These are phyloP conservation scores for Poecilia velifera DNA, from an alignment of 2,797 vertebrate genomes.

Conservation along the genomic window DNA sequence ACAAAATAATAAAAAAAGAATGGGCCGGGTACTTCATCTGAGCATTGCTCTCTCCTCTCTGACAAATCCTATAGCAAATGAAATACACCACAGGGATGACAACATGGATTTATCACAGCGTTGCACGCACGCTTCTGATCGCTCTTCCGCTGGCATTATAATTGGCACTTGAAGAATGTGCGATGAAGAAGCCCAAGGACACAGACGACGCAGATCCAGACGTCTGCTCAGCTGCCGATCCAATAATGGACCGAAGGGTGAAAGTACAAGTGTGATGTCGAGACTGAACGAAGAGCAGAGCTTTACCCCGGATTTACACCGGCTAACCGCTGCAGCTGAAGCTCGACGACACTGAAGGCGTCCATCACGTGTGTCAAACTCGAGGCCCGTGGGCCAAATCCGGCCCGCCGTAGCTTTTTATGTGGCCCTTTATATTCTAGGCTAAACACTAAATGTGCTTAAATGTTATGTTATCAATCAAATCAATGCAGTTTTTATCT, in stretches of 20 bases:
- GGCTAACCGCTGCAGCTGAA: conserved; percentile 35
- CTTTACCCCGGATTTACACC: conserved; percentile 65
- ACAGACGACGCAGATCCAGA: conserved; percentile 31
- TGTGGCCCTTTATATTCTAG: too few relatives aligned
- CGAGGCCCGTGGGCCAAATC: too few relatives aligned
- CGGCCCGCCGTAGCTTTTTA: too few relatives aligned
- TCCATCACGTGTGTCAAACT: too few relatives aligned
- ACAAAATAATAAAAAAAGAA: conserved; percentile 59
- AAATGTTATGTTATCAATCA: too few relatives aligned
- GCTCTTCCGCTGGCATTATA: conserved; percentile 53
- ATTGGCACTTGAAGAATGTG: conserved; percentile 56
- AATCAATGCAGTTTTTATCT: too few relatives aligned
- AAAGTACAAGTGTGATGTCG: conserved; percentile 19
- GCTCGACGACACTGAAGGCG: conserved; percentile 26
- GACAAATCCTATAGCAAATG: conserved; percentile 67
- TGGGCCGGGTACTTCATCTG: conserved; percentile 68
- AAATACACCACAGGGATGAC: conserved; percentile 48
- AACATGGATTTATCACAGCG: conserved; percentile 42
- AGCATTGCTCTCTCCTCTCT: conserved; percentile 54
- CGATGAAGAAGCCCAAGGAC: conserved; percentile 46
- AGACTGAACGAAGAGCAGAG: conserved; percentile 34
- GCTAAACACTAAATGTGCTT: too few relatives aligned
- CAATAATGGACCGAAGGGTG: conserved; percentile 29
- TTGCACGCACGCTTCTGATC: conserved; percentile 49
- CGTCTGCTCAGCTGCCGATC: conserved; percentile 16